Percentiles rank a stretch among this genome's conserved stretches.
Evolutionary conservation across 2,797 vertebrate species (phyloP).

Genomic region (Acrocephalus scirpaceus): DNA sequence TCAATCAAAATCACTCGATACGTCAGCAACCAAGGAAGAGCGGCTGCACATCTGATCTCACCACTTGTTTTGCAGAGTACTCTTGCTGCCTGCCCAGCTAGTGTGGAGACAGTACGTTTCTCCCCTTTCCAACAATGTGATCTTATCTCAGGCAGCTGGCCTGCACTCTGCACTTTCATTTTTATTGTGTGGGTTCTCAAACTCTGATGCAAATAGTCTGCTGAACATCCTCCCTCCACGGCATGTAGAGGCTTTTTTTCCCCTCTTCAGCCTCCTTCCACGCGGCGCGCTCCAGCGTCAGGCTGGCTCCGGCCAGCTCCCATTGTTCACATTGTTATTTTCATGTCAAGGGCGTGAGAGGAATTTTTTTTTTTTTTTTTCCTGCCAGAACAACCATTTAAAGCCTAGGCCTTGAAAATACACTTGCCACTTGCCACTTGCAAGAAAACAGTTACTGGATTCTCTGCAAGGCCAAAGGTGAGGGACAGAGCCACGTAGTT

Average conservation of each 20-base stretch:
- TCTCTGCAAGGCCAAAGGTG: neutral
- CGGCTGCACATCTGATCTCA: neutral
- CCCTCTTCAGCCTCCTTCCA: constrained; percentile 27
- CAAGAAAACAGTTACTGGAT: neutral
- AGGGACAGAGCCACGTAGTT: neutral
- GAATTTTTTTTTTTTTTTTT: neutral
- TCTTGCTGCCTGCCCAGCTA: constrained; percentile 17
- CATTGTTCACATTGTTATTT: constrained; percentile 57
- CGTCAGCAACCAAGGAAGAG: neutral
- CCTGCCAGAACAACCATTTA: constrained; percentile 14
- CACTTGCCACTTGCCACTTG: constrained; percentile 6
- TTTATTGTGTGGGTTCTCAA: constrained; percentile 38
- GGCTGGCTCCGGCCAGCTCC: constrained; percentile 57
- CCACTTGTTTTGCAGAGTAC: neutral
- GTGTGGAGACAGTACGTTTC: neutral
- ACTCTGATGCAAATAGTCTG: constrained; percentile 53
- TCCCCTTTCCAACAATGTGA: constrained; percentile 54
- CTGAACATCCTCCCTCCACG: constrained; percentile 45
- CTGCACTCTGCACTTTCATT: constrained; percentile 12
- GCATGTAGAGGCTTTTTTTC: neutral
- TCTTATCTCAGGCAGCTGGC: constrained; percentile 54
- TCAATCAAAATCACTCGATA: neutral
- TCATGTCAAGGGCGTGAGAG: constrained; percentile 56
- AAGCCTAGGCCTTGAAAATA: constrained; percentile 28
- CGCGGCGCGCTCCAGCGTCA: neutral